Percentiles rank a stretch among this genome's conserved stretches.
phyloP scores from a whole-genome alignment of 1,140 invertebrate genomes.

The Dendrolimus punctatus region DNA sequence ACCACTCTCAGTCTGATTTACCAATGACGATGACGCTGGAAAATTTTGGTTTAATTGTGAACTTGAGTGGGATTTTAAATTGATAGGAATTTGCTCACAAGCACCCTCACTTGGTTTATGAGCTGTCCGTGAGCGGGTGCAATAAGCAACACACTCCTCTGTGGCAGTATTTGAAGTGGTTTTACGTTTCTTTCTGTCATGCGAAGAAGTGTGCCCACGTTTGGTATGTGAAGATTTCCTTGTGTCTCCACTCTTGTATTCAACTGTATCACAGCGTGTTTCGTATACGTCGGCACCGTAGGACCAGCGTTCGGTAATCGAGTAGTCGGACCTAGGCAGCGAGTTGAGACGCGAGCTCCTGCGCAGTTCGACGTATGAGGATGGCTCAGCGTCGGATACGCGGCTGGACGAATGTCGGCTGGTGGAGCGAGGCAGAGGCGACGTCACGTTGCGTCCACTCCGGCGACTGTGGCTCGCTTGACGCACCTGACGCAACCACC shows the following conservation, averaged over 20 bases:
- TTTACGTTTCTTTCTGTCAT: conserved; percentile 61
- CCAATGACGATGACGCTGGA: conserved; percentile 30
- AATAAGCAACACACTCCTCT: conserved; percentile 59
- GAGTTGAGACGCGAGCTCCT: conserved; percentile 55
- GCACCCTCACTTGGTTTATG: conserved; percentile 57
- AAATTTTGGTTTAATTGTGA: conserved; percentile 27
- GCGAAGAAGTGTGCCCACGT: conserved; percentile 49
- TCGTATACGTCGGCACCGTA: conserved; percentile 66
- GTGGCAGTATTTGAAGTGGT: conserved; percentile 30
- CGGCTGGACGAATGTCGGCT: conserved; percentile 37
- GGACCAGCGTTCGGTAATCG: conserved; percentile 60
- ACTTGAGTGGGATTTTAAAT: conserved; percentile 31
- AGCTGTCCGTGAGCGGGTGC: conserved; percentile 66
- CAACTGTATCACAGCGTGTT: conserved; percentile 53
- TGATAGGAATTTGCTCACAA: conserved; percentile 47
- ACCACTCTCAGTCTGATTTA: conserved; percentile 48
- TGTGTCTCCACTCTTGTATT: conserved; percentile 45
- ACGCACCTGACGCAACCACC: conserved; percentile 61
- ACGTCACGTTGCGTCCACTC: conserved; percentile 52
- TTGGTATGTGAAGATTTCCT: conserved; percentile 34
- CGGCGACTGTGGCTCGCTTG: conserved; percentile 59
- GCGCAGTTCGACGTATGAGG: conserved; percentile 42
- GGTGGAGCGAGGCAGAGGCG: conserved; percentile 42
- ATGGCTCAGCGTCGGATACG: conserved; percentile 34
- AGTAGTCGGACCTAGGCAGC: conserved; percentile 57